Evolutionary conservation across 2,888 invertebrate genomes (phyloP).

Genomic region (Smittia aterrima): DNA sequence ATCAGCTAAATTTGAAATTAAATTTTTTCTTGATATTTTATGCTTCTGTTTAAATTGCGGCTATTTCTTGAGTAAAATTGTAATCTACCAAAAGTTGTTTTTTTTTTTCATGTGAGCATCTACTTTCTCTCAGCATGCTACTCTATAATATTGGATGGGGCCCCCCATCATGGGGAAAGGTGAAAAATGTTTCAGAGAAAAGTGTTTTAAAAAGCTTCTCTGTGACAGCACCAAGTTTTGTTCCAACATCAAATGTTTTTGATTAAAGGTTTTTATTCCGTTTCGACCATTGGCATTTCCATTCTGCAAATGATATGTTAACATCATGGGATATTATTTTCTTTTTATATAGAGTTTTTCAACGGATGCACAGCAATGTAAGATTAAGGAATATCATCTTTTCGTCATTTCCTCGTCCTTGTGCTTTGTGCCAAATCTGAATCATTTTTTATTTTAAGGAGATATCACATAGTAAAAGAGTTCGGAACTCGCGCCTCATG

Average conservation of each 20-base stretch:
- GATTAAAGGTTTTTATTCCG: not conserved
- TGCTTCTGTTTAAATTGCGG: not conserved
- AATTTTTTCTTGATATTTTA: not conserved
- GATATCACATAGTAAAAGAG: constrained; percentile 42
- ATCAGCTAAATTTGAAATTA: not conserved
- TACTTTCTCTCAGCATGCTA: too few species aligned
- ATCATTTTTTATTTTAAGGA: constrained; percentile 9
- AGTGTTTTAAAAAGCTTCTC: not conserved
- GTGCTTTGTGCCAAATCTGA: constrained; percentile 2
- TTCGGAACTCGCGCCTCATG: constrained; percentile 40
- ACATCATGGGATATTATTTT: not conserved
- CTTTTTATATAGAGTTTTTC: too few species aligned
- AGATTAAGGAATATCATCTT: too few species aligned
- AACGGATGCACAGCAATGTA: too few species aligned
- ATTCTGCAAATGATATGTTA: not conserved
- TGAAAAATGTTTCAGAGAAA: constrained; percentile 14
- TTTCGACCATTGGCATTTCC: not conserved
- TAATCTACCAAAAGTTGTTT: not conserved
- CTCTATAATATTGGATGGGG: not conserved
- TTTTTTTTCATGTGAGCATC: too few species aligned
- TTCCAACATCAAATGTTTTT: constrained; percentile 3
- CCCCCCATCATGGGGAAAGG: too few species aligned
- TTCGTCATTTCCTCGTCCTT: not conserved
- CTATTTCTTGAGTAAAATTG: not conserved
- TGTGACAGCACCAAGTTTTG: constrained; percentile 22